These are phyloP conservation scores for Polypterus bichir DNA, from an alignment of 2,113 vertebrate species.

Conservation along the genomic window DNA sequence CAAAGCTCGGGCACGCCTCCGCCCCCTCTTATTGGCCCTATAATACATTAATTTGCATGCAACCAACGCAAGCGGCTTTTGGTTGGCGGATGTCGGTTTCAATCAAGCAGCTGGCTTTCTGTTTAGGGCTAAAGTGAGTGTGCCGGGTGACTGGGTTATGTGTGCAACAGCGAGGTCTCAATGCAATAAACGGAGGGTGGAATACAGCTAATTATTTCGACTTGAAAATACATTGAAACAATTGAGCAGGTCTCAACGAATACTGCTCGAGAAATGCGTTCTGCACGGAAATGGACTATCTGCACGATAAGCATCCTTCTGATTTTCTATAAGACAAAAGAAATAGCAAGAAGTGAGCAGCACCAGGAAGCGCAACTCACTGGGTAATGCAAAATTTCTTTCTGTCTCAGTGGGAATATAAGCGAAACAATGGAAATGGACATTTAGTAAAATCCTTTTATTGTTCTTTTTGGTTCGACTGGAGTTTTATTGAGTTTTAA, in stretches of 20 bases:
- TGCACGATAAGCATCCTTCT: conserved; percentile 73
- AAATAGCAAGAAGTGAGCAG: conserved; percentile 62
- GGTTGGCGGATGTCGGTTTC: conserved; percentile 21
- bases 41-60: conserved; percentile 13
- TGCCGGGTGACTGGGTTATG: conserved; percentile 22
- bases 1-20: conserved; percentile 16
- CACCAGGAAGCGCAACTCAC: conserved; percentile 52
- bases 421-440: no score
- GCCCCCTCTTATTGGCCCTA: conserved; percentile 10
- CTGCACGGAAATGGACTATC: conserved; percentile 65
- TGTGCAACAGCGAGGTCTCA: conserved; percentile 15
- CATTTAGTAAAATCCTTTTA: no score
- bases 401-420: no score
- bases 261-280: conserved; percentile 54
- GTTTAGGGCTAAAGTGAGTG: conserved; percentile 15
- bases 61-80: not conserved
- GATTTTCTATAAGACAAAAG: conserved; percentile 78
- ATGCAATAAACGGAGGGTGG: conserved; percentile 7
- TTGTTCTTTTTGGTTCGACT: no score
- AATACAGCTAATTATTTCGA: conserved; percentile 11
- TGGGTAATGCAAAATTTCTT: conserved; percentile 43
- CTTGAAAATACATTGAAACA: conserved; percentile 3
- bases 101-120: conserved; percentile 15
- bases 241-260: conserved; percentile 8
- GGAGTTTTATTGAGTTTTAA: no score